These are phyloP conservation scores for Myodes glareolus DNA, from an alignment of 2,113 vertebrate species.

Conservation along the genomic window DNA sequence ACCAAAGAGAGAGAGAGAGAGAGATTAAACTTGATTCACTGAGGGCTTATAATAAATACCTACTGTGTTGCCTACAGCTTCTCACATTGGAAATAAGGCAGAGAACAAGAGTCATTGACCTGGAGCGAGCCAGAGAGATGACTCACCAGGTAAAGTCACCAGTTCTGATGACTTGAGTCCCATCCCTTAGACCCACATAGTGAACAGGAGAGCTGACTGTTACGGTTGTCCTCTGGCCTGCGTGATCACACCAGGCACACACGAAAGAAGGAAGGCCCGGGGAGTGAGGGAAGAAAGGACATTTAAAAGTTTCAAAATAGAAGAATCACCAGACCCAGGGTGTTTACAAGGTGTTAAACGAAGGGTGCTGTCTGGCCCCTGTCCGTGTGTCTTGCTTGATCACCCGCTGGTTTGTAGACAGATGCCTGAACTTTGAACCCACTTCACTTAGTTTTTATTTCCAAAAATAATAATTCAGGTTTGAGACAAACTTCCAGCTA, in stretches of 20 bases:
- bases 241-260: not conserved
- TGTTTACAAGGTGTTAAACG: not conserved
- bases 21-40: not conserved
- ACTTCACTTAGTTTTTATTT: conserved; percentile 16
- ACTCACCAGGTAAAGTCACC: not conserved
- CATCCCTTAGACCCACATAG: not conserved
- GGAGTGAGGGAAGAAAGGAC: not conserved
- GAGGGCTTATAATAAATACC: not conserved
- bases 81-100: not conserved
- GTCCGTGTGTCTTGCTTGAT: not conserved
- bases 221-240: not conserved
- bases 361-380: no score
- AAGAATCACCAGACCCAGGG: not conserved
- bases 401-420: not conserved
- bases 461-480: not conserved
- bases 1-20: no score
- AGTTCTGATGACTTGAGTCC: not conserved
- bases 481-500: not conserved
- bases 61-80: not conserved
- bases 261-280: not conserved
- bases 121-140: not conserved
- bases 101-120: not conserved
- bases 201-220: not conserved
- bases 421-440: not conserved
- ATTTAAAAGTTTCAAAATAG: not conserved